These are phyloP conservation scores for Amazona vittata DNA, from an alignment of 2,113 vertebrate genomes.

Conservation along the genomic window DNA sequence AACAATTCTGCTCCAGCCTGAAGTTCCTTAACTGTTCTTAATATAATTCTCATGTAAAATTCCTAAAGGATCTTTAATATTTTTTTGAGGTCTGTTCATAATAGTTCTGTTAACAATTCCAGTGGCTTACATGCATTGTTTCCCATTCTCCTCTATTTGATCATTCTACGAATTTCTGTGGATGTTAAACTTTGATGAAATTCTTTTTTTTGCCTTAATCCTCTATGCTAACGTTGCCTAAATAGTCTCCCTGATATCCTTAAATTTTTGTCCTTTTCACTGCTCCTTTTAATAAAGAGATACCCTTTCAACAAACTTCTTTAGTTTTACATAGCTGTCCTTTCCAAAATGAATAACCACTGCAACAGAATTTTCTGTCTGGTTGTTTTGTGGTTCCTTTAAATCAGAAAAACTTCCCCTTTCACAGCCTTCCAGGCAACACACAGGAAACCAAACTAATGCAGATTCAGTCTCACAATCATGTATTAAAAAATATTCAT, in stretches of 20 bases:
- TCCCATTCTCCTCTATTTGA: background rate
- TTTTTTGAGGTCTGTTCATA: background rate
- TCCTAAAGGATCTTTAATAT: background rate
- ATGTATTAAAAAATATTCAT: background rate
- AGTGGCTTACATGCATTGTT: background rate
- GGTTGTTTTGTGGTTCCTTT: background rate
- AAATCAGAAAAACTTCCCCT: background rate
- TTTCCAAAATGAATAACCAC: background rate
- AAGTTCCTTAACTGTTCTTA: background rate
- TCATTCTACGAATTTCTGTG: background rate
- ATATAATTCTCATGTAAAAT: background rate
- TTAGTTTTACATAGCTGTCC: background rate
- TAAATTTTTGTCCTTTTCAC: background rate
- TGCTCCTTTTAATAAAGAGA: background rate
- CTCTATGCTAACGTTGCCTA: background rate
- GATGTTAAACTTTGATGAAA: background rate
- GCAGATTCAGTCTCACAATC: background rate
- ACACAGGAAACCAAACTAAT: background rate
- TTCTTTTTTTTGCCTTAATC: background rate
- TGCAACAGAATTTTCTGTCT: background rate
- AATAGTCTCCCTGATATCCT: background rate
- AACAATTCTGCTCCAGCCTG: background rate
- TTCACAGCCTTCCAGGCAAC: background rate
- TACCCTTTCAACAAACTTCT: background rate
- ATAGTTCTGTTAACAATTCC: background rate